A percentile compares a stretch with the other conserved stretches of the same genome.
Conservation (phyloP, 2,888 invertebrate genomes). For the Trachelus troglodyta region DNA sequence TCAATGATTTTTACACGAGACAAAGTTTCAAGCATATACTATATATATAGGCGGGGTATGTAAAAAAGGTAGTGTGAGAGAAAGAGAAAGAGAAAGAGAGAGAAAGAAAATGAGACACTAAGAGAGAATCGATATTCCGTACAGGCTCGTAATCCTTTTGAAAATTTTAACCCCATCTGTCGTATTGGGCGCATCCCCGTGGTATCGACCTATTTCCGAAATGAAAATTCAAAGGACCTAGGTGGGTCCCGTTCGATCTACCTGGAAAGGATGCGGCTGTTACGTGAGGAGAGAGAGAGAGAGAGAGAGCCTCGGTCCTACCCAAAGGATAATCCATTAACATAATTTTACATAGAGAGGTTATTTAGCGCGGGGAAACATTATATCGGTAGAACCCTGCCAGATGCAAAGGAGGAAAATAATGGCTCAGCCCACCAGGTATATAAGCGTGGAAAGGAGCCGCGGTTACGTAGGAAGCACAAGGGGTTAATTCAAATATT, state of each 20-base stretch:
- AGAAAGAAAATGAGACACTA: slow-evolving; percentile 35
- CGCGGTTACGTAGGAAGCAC: slow-evolving; percentile 16
- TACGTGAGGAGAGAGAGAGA: not conserved
- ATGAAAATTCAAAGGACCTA: slow-evolving; percentile 44
- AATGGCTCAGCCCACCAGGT: slow-evolving; percentile 50
- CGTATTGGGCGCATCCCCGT: slow-evolving; percentile 50
- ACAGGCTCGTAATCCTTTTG: slow-evolving; percentile 64
- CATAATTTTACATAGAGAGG: slow-evolving; percentile 64
- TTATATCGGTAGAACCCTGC: slow-evolving; percentile 55
- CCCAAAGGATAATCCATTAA: slow-evolving; percentile 65
- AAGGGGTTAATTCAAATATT: slow-evolving; percentile 66
- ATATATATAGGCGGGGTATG: not conserved
- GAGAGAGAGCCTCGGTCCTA: slow-evolving; percentile 22
- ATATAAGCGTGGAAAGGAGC: slow-evolving; percentile 31
- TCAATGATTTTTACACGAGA: not conserved
- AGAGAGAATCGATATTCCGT: slow-evolving; percentile 50
- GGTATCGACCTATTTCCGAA: slow-evolving; percentile 52
- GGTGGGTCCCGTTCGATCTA: slow-evolving; percentile 18
- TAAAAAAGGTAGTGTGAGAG: not conserved
- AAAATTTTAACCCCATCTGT: slow-evolving; percentile 66
- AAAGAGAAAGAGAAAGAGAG: not conserved
- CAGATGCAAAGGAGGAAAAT: slow-evolving; percentile 64
- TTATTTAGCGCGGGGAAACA: slow-evolving; percentile 49
- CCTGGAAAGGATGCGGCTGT: not conserved
- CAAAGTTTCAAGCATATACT: not conserved